Evolutionary conservation across 2,888 invertebrate species (phyloP).

Genomic region (Cacoxenus indagator): DNA sequence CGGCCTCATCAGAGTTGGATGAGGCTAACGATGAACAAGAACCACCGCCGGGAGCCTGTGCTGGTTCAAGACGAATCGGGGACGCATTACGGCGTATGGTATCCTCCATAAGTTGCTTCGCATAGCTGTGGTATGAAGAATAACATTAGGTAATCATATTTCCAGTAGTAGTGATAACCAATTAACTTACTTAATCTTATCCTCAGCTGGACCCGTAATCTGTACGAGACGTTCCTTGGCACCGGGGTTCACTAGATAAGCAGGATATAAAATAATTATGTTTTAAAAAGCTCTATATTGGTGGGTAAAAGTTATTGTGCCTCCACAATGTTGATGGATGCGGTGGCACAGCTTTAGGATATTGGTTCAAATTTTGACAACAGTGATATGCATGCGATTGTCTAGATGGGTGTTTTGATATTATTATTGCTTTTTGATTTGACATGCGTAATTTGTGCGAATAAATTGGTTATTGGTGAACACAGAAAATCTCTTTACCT

Average conservation of each 20-base stretch:
- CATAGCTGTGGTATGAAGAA: conserved; percentile 85
- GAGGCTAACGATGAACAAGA: conserved; percentile 86
- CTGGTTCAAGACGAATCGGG: conserved; percentile 81
- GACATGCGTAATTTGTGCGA: conserved; percentile 7
- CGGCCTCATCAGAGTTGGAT: conserved; percentile 74
- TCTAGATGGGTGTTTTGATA: neutral
- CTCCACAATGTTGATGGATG: too few relatives aligned
- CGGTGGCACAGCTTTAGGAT: too few relatives aligned
- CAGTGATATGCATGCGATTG: too few relatives aligned
- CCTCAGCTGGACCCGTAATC: conserved; percentile 94
- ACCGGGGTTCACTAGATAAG: conserved; percentile 84
- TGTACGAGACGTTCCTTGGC: conserved; percentile 95
- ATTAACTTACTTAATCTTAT: conserved; percentile 86
- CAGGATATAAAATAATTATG: conserved; percentile 1
- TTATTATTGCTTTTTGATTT: neutral
- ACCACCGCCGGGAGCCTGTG: conserved; percentile 72
- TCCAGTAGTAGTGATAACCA: neutral
- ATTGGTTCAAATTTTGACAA: too few relatives aligned
- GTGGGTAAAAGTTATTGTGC: neutral
- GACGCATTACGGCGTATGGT: conserved; percentile 96
- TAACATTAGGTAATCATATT: conserved; percentile 20
- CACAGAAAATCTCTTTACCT: conserved; percentile 77
- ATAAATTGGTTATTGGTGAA: neutral
- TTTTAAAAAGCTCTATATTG: conserved; percentile 10
- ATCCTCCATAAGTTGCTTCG: conserved; percentile 94